Evolutionary conservation across 2,113 vertebrate genomes (phyloP), one percentile per base, ranked within the genome.

Genomic region (Cnemophilus loriae): DNA sequence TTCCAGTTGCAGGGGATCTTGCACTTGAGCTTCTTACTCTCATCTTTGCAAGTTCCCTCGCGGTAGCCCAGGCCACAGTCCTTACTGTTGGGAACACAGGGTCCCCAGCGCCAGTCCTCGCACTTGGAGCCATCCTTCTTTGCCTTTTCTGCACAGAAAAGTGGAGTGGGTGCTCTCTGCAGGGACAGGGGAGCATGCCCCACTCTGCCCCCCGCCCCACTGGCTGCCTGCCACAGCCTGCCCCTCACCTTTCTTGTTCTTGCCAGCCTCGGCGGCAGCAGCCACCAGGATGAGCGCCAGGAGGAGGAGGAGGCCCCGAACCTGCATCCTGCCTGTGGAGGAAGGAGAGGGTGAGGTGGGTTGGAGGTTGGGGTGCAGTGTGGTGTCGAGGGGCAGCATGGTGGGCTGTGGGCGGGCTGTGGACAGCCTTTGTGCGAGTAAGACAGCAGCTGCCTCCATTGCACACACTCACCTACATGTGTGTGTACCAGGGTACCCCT

Each of bases 1-100:
- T 99, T 99, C 99, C 99, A 99, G 98, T 99, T 99, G 98, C 99
- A 99, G 42, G 99, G 99, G 84, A 99, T 98, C 97, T 98, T 98
- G 98, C 99, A 99, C 89, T 98, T 98, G 73, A 99, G 95, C 88
- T 98, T 98, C 96, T 98, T 98, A 3, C 97, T 99, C 87, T 98
- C 98, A 1, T 98, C 97, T 18, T 98, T 98, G 75, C 99, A 99
- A 63, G 98, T 98, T 11, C 98, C 98, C 64, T 99, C 98, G 0
- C 99, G 98, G 92, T 98, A 98, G 4, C 99, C 99, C 7, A 97
- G 83, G 9, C 99, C 99, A 22, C 99, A 99, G 97, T 99, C 99
- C 57, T 98, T 98, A 41, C 96, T 98, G 64, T 98, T 98, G 23
- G 99, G 99, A 52, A 98, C 95, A 21, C 99, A 99, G 61, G 98